Evolutionary conservation across 2,113 vertebrate genomes (phyloP).

Genomic region (Excalfactoria chinensis): DNA sequence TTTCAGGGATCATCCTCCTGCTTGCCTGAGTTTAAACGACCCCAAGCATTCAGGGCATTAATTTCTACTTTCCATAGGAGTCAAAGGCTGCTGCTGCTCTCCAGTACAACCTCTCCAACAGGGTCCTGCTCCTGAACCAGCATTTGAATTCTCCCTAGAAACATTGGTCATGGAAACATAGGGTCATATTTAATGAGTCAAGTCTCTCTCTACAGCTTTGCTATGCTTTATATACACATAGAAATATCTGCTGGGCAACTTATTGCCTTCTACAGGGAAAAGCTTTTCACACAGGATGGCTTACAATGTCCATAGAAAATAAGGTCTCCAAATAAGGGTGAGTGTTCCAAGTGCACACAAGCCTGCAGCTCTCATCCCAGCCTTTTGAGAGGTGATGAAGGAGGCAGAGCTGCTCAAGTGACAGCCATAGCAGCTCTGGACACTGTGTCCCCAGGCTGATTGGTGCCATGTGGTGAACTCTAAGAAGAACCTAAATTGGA

Average conservation of each 20-base stretch:
- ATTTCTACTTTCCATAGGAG: not conserved
- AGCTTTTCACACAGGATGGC: not conserved
- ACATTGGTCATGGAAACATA: not conserved
- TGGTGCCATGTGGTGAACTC: not conserved
- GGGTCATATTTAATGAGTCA: not conserved
- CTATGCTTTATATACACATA: fast-evolving
- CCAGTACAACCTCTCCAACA: not conserved
- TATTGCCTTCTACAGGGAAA: not conserved
- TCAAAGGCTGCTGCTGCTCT: not conserved
- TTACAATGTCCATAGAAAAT: not conserved
- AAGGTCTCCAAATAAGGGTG: not conserved
- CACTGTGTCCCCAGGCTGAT: not conserved
- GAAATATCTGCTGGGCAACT: not conserved
- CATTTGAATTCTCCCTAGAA: not conserved
- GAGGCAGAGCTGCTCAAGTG: not conserved
- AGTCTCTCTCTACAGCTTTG: not conserved
- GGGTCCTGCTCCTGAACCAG: not conserved
- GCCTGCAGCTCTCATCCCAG: not conserved
- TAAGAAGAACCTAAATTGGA: not conserved
- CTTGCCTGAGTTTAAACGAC: not conserved
- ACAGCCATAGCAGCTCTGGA: not conserved
- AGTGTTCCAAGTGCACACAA: not conserved
- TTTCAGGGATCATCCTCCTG: not conserved
- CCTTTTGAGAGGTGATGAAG: not conserved
- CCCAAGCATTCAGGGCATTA: fast-evolving